Evolutionary conservation across 2,888 invertebrate species (phyloP).

Genomic region (Stenoptilia bipunctidactyla): DNA sequence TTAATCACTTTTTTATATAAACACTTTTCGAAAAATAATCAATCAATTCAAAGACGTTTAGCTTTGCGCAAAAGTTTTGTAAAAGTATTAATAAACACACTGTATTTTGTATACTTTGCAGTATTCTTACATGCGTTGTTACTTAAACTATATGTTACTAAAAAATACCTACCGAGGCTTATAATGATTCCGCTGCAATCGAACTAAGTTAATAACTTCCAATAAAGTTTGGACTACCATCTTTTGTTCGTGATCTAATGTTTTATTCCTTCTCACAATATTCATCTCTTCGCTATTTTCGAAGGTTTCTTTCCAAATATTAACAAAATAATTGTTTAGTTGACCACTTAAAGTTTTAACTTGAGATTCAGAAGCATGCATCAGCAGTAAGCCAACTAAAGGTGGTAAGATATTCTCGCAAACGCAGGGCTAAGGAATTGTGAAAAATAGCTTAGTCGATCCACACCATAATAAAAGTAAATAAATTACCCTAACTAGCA

Average conservation of each 20-base stretch:
- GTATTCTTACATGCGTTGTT: too few species aligned
- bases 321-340: constrained; percentile 70
- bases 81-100: constrained; percentile 17
- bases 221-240: constrained; percentile 78
- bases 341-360: constrained; percentile 46
- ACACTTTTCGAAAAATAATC: too few species aligned
- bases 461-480: too few species aligned
- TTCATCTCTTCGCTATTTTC: constrained; percentile 24
- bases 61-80: too few species aligned
- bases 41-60: too few species aligned
- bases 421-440: constrained; percentile 72
- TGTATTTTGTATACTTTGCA: too few species aligned
- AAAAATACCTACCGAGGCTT: too few species aligned
- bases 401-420: constrained; percentile 77
- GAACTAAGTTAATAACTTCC: constrained; percentile 76
- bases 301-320: constrained; percentile 62
- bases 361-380: constrained; percentile 35
- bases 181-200: constrained; percentile 62
- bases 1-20: too few species aligned
- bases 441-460: too few species aligned
- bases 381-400: constrained; percentile 74
- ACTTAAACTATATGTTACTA: too few species aligned
- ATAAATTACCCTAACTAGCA: too few species aligned
- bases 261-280: constrained; percentile 17
- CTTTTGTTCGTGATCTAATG: constrained; percentile 45